phyloP scores from a whole-genome alignment of 2,888 invertebrate species.

The Colostygia pectinataria region DNA sequence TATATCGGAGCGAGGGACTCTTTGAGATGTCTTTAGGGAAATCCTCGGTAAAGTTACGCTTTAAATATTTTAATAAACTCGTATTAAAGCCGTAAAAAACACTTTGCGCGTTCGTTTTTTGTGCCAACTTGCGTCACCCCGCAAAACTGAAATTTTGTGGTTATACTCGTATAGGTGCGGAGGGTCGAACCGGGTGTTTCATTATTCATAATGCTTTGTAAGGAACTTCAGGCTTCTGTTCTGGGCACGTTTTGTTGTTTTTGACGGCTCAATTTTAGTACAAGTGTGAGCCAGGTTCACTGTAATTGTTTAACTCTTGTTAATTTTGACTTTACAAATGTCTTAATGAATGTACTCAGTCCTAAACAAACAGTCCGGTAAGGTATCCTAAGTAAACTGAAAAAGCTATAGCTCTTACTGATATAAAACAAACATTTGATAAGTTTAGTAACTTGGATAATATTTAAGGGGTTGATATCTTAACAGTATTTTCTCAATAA shows the following conservation, averaged over 20 bases:
- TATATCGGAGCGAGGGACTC: constrained; percentile 54
- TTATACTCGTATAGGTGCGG: constrained; percentile 36
- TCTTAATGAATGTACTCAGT: constrained; percentile 23
- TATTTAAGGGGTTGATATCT: not conserved
- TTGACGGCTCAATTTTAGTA: constrained; percentile 57
- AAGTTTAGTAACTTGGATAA: constrained; percentile 9
- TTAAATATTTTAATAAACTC: constrained; percentile 83
- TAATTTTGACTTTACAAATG: constrained; percentile 20
- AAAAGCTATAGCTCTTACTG: constrained; percentile 16
- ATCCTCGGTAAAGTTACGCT: constrained; percentile 75
- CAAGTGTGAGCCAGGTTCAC: constrained; percentile 25
- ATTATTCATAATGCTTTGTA: constrained; percentile 81
- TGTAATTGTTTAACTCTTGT: constrained; percentile 25
- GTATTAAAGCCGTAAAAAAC: constrained; percentile 81
- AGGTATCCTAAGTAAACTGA: constrained; percentile 28
- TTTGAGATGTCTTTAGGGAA: constrained; percentile 76
- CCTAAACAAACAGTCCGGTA: constrained; percentile 35
- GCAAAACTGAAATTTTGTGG: constrained; percentile 53
- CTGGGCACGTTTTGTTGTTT: constrained; percentile 64
- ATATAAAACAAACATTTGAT: constrained; percentile 21
- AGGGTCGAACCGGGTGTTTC: constrained; percentile 63
- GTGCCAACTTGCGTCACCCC: constrained; percentile 56
- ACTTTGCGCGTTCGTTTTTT: constrained; percentile 76
- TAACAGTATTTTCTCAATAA: too few relatives aligned
- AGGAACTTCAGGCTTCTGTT: constrained; percentile 61